Evolutionary conservation across 2,113 vertebrate species (phyloP), one percentile per base, ranked within the genome.

Genomic region (Mesocricetus auratus): DNA sequence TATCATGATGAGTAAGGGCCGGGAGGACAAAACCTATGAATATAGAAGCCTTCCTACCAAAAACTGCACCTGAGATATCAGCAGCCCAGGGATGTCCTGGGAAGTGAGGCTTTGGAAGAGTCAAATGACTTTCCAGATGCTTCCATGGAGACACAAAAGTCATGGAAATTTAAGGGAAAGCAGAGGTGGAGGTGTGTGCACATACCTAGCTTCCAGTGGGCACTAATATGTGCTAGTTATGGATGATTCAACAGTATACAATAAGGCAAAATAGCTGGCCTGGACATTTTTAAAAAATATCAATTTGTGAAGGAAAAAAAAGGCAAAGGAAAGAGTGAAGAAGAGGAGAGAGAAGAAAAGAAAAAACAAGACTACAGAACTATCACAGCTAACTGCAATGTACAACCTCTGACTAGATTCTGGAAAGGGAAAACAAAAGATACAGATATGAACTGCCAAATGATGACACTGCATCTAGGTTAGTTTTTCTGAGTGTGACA

Each of bases 111-210:
- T 90, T 39, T 53, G 31, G 64, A 97, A 92, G 74, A 96, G 22
- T 92, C 86, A 96, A 90, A 33, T 7, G 19, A 26, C 31, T 47
- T 47, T 66, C 7, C 39, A 66, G 83, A 86, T 33, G 88, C 42
- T 96, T 97, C 89, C 83, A 78, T 42, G 94, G 92, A 85, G 95
- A 95, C 94, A 77, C 73, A 39, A 26, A 91, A 7, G 86, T 96
- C n/a, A 90, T 78, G 75, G 56, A 93, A 15, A 24, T 42, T 60
- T 45, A 89, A 81, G 19, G 45, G 39, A 39, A 79, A 60, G 13
- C 36, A 96, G 86, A 42, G 9, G 58, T 66, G 62, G 19, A 33
- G 7, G 17, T 19, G 10, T 39, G n/a, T 21, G 36, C 17, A 36
- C 29, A 86, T 8, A 21, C 19, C 53, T 92, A 91, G 36, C 0